Percentiles rank a stretch among this genome's conserved stretches.
These are phyloP conservation scores for Leptodactylus fallax DNA, from an alignment of 2,797 vertebrate genomes.

Conservation along the genomic window DNA sequence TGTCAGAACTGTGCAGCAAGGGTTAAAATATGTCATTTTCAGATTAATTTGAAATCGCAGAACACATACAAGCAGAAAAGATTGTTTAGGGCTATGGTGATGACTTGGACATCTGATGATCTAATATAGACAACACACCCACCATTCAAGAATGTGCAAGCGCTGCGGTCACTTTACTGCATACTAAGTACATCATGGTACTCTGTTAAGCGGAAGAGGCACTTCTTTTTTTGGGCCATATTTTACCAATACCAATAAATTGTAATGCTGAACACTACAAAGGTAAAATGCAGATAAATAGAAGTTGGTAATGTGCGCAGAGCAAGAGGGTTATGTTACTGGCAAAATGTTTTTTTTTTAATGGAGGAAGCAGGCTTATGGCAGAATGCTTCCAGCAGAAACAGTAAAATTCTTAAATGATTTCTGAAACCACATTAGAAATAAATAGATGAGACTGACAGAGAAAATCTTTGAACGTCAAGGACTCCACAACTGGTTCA, in stretches of 20 bases:
- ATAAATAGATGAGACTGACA: slow-evolving; percentile 25
- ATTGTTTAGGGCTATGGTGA: too few relatives aligned
- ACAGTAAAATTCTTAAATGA: background rate
- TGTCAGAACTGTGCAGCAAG: too few relatives aligned
- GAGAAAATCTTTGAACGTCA: slow-evolving; percentile 18
- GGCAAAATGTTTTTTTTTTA: background rate
- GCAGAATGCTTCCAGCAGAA: background rate
- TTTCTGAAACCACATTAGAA: slow-evolving; percentile 7
- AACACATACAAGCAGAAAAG: too few relatives aligned
- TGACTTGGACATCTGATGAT: too few relatives aligned
- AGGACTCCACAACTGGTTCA: slow-evolving; percentile 23
- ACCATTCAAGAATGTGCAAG: too few relatives aligned
- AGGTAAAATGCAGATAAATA: background rate
- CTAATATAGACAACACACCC: too few relatives aligned
- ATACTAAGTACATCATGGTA: too few relatives aligned
- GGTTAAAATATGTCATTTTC: too few relatives aligned
- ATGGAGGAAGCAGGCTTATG: background rate
- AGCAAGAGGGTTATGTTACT: background rate
- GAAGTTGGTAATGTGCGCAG: background rate
- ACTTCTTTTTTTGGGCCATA: background rate
- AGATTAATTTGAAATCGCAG: too few relatives aligned
- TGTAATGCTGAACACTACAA: background rate
- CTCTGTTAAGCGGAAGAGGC: too few relatives aligned
- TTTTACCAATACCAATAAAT: background rate
- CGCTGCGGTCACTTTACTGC: too few relatives aligned